These are phyloP conservation scores for Buphagus erythrorhynchus DNA, from an alignment of 2,797 vertebrate species.

Conservation along the genomic window DNA sequence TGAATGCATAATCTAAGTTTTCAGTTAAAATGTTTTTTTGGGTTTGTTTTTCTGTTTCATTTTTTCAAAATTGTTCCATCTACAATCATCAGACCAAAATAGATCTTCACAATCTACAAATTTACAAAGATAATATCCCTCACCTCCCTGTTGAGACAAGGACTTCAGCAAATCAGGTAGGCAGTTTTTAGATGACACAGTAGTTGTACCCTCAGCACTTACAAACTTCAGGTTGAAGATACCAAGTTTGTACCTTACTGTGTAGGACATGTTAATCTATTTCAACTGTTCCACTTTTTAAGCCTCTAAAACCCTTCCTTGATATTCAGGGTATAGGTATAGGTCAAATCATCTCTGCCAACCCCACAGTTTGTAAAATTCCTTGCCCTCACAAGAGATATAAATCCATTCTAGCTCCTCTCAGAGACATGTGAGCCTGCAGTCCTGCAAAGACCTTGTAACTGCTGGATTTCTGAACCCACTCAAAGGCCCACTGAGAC, in stretches of 20 bases:
- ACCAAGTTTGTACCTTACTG: rapidly evolving
- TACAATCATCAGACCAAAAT: background rate
- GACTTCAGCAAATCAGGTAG: background rate
- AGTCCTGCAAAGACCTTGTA: background rate
- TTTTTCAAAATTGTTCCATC: background rate
- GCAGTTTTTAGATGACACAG: background rate
- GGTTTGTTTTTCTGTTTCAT: background rate
- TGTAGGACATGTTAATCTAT: background rate
- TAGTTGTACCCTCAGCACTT: background rate
- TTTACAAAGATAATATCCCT: background rate
- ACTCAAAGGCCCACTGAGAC: background rate
- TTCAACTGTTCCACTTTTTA: background rate
- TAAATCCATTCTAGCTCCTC: background rate
- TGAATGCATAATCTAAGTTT: background rate
- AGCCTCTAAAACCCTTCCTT: background rate
- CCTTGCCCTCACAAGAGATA: background rate
- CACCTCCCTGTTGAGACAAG: background rate
- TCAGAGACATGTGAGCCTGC: background rate
- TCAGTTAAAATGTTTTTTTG: background rate
- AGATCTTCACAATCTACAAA: background rate
- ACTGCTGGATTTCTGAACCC: background rate
- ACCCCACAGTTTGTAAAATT: background rate
- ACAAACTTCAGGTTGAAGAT: background rate
- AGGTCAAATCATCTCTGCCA: background rate
- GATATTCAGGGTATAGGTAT: background rate